These are phyloP conservation scores for Paelopatides confundens DNA, from an alignment of 53 echinoderm and acorn worm genomes.

Conservation along the genomic window DNA sequence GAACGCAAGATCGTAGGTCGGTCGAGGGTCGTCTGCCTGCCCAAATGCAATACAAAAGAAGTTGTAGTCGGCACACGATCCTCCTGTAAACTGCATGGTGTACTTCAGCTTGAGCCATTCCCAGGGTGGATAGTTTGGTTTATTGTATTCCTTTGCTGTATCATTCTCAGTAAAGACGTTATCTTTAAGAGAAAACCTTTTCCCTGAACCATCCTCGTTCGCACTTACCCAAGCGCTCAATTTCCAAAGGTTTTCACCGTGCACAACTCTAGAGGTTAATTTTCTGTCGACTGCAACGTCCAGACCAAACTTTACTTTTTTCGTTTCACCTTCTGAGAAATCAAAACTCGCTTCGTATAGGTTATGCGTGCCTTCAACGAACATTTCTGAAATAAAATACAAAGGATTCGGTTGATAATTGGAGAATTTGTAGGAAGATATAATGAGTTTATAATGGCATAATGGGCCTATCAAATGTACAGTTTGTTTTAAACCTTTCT, in stretches of 20 bases:
- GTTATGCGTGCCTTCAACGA: neutral
- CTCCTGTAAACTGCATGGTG: neutral
- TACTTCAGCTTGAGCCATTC: constrained; percentile 20
- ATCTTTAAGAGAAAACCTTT: constrained; percentile 13
- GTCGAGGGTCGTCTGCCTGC: constrained; percentile 13
- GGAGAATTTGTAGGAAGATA: too few relatives aligned
- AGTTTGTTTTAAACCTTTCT: too few relatives aligned
- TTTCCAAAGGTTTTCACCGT: constrained; percentile 45
- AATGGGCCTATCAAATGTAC: too few relatives aligned
- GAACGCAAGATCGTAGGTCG: constrained; percentile 20
- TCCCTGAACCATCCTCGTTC: constrained; percentile 29
- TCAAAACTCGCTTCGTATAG: neutral
- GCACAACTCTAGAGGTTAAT: constrained; percentile 36
- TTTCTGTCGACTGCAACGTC: constrained; percentile 29
- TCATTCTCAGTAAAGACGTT: constrained; percentile 20
- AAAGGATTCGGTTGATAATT: neutral
- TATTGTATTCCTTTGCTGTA: neutral
- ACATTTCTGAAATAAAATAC: constrained; percentile 13
- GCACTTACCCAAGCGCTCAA: constrained; percentile 40
- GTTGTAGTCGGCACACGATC: constrained; percentile 19
- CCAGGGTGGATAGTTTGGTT: constrained; percentile 40
- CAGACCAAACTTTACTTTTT: constrained; percentile 7
- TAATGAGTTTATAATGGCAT: too few relatives aligned
- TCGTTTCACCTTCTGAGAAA: constrained; percentile 6
- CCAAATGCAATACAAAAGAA: constrained; percentile 8